Evolutionary conservation across 1,140 invertebrate species (phyloP).

Genomic region (Yoshiicerus persimilis): DNA sequence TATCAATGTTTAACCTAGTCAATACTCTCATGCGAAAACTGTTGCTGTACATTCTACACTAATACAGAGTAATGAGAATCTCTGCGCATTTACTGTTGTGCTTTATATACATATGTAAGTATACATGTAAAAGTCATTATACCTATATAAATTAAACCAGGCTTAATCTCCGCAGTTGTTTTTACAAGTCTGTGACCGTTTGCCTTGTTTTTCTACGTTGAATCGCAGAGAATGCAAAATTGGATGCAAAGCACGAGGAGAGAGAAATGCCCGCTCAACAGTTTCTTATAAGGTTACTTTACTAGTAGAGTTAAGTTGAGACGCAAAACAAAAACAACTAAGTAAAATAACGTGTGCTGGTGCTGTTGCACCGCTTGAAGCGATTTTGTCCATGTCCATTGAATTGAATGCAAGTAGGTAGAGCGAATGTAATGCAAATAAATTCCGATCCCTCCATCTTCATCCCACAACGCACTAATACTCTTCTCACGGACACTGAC

Average conservation of each 20-base stretch:
- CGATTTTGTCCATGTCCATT: neutral
- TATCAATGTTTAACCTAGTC: neutral
- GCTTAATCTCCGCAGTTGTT: neutral
- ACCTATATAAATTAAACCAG: neutral
- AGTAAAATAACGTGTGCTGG: neutral
- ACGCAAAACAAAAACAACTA: neutral
- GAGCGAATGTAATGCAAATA: neutral
- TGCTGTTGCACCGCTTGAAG: neutral
- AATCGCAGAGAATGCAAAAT: neutral
- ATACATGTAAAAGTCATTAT: neutral
- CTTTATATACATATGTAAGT: no score
- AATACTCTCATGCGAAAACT: neutral
- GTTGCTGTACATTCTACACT: neutral
- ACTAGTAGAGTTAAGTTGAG: neutral
- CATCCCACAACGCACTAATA: neutral
- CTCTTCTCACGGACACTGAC: neutral
- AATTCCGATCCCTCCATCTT: neutral
- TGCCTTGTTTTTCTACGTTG: neutral
- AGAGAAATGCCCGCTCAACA: constrained; percentile 12
- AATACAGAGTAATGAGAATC: neutral
- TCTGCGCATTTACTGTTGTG: neutral
- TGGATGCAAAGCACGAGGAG: neutral
- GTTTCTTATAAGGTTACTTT: neutral
- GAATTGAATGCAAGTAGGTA: neutral
- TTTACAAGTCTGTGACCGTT: neutral